Evolutionary conservation across 2,113 vertebrate species (phyloP), one percentile per base, ranked within the genome.

Genomic region (Lophochroa leadbeateri): DNA sequence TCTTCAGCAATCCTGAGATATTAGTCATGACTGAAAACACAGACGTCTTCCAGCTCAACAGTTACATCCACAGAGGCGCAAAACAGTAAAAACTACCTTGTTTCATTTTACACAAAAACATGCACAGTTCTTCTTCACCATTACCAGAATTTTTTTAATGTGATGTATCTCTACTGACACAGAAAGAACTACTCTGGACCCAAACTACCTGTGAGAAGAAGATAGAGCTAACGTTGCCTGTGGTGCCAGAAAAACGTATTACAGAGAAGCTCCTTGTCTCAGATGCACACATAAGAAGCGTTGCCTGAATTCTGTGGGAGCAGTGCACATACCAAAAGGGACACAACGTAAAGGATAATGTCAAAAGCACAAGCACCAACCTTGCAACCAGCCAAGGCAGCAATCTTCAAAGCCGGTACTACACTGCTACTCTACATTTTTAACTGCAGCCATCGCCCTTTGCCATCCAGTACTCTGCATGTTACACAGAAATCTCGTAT

Each of bases 301-400:
- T 11, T 0, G 0, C 13, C 47, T 52, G 58, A 82, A 75, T 35
- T 58, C 17, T 50, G 29, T 2, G 3, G 43, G 19, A 74, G 16
- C 0, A 0, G 14, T 24, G 7, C 39, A 31, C 2, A 1, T 33
- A 61, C 15, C 46, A 74, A 74, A 1, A 1, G 33, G 23, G 28
- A 44, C 35, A 49, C 24, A 78, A 35, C 7, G 11, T 3, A 9
- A 86, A 27, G 37, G 37, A 20, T 16, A 57, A 61, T 6, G 8
- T 24, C 75, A 61, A 49, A 58, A 61, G 29, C 21, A 43, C 9
- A 19, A n/a, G 6, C 5, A 13, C 9, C 16, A 58, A 13, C 13
- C 63, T 46, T 44, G 31, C 33, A 29, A 2, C 2, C 28, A n/a
- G 18, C 8, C 29, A 29, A 55, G 33, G 10, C 9, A 71, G 46